Conservation (phyloP, 2,797 vertebrate genomes). For the Microctenopoma lineatum region DNA sequence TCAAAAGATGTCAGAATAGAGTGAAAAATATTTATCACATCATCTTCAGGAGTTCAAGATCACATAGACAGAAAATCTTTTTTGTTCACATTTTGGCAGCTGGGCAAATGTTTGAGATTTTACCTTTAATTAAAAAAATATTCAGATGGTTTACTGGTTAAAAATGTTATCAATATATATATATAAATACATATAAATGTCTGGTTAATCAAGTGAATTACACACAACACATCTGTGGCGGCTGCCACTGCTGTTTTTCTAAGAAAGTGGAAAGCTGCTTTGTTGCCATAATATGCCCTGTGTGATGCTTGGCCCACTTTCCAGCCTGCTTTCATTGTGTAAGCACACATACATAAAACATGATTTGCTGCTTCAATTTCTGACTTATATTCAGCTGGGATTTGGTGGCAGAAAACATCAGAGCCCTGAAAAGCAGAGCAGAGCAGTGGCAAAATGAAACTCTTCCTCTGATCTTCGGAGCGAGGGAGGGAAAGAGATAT, state of each 20-base stretch:
- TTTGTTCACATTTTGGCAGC: too few relatives aligned
- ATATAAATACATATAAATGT: too few relatives aligned
- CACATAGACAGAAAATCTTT: too few relatives aligned
- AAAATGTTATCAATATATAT: too few relatives aligned
- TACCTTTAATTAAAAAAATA: too few relatives aligned
- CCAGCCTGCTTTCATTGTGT: conserved; percentile 73
- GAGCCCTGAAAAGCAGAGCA: conserved; percentile 66
- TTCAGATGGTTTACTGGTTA: too few relatives aligned
- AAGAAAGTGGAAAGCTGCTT: conserved; percentile 75
- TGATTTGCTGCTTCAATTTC: conserved; percentile 79
- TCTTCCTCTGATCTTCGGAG: conserved; percentile 58
- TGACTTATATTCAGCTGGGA: conserved; percentile 78
- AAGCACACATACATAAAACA: conserved; percentile 82
- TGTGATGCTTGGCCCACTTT: conserved; percentile 80
- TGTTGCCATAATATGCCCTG: conserved; percentile 75
- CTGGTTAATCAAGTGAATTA: too few relatives aligned
- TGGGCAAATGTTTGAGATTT: too few relatives aligned
- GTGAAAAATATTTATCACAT: too few relatives aligned
- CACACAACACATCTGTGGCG: conserved; percentile 12
- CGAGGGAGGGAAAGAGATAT: conserved; percentile 25
- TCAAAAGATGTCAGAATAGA: too few relatives aligned
- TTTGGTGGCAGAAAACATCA: conserved; percentile 73
- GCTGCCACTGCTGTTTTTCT: conserved; percentile 48
- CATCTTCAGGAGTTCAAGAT: too few relatives aligned
- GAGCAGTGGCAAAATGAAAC: conserved; percentile 52